Percentiles rank a stretch among this genome's conserved stretches.
Conservation (phyloP, 2,113 vertebrate genomes). For the Pterocles burchelli region DNA sequence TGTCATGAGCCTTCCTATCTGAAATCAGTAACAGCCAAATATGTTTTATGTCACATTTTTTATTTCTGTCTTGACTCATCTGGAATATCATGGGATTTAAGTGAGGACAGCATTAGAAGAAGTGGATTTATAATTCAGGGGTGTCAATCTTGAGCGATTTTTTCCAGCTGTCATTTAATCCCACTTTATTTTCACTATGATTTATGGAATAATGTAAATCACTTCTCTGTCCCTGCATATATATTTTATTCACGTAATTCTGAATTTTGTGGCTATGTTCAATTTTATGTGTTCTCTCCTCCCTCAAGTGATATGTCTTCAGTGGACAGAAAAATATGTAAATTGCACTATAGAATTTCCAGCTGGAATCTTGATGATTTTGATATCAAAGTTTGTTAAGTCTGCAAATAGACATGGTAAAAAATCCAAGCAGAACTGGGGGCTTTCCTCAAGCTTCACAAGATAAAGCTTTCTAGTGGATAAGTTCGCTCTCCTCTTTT, state of each 20-base stretch:
- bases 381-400: not conserved
- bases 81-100: not conserved
- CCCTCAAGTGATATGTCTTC: not conserved
- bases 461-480: not conserved
- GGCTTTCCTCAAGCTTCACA: accelerated
- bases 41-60: not conserved
- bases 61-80: not conserved
- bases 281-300: not conserved
- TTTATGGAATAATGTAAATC: conserved; percentile 37
- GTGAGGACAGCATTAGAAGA: conserved; percentile 13
- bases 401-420: not conserved
- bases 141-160: conserved; percentile 12
- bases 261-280: not conserved
- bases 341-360: not conserved
- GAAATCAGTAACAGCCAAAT: conserved; percentile 1
- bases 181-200: conserved; percentile 28
- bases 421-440: not conserved
- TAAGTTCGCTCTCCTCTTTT: not conserved
- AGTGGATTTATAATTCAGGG: not conserved
- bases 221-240: not conserved
- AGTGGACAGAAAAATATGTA: not conserved
- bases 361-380: not conserved
- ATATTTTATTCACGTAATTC: conserved; percentile 34
- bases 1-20: not conserved
- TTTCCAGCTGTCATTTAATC: conserved; percentile 22